phyloP scores from a whole-genome alignment of 2,113 vertebrate species.

The mouse (Mus musculus) region DNA sequence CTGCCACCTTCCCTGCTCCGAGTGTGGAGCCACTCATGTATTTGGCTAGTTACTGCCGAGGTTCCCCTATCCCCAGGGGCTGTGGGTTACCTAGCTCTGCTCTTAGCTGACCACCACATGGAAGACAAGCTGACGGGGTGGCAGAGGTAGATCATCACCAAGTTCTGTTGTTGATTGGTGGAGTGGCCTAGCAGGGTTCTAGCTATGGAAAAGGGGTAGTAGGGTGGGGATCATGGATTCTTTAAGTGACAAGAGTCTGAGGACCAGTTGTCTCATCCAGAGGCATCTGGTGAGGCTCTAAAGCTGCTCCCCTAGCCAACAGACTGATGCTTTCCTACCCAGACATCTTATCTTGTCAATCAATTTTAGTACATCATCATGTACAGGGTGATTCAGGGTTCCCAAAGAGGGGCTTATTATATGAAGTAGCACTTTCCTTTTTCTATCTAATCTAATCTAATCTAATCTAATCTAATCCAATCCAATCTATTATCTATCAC shows the following conservation, averaged over 20 bases:
- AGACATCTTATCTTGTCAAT: not conserved
- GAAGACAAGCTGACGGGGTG: not conserved
- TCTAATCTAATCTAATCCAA: not conserved
- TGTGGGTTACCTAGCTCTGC: not conserved
- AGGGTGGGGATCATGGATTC: fast-evolving
- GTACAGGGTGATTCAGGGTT: not conserved
- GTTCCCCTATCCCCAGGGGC: not conserved
- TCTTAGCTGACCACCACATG: fast-evolving
- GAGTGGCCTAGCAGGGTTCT: not conserved
- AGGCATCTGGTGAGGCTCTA: not conserved
- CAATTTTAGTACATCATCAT: not conserved
- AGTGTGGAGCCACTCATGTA: not conserved
- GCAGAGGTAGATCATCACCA: not conserved
- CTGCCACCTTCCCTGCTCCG: not conserved
- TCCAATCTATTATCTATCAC: not conserved
- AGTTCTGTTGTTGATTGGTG: not conserved
- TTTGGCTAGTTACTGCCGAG: not conserved
- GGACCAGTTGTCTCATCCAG: not conserved
- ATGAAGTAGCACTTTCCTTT: not conserved
- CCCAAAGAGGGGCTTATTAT: not conserved
- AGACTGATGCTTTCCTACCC: not conserved
- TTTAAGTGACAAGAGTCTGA: not conserved
- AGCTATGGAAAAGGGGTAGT: not conserved
- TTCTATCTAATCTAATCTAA: not conserved
- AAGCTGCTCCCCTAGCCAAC: not conserved